Base-by-base conservation (phyloP, 2,797 vertebrate genomes). In the Hyperoplus lanceolatus region DNA sequence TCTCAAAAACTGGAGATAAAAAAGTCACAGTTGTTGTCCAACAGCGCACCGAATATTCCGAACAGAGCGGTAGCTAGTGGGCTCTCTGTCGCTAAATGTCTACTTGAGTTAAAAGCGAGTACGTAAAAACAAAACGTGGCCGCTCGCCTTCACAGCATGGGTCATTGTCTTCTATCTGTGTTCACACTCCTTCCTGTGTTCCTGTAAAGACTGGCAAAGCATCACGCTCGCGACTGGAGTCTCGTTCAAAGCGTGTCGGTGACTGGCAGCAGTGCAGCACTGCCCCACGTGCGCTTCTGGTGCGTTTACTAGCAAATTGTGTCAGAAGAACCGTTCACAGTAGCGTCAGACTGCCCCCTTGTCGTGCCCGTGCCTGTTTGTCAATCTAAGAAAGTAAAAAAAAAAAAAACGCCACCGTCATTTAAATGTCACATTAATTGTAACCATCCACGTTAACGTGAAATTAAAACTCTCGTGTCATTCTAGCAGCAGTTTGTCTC, bases 101-200 rank as follows among this genome's bases (percentile, higher is more conserved):
- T 29, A 29, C 29, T 29, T 16, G 18, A 49, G 70, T 61, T 51
- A 69, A 46, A 86, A 29, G 10, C 79, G 49, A n/a, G 41, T n/a
- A 18, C 38, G 4, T 7, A 53, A 29, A 76, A 38, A 58, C 49
- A 8, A 74, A 45, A 46, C 50, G 74, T 10, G 71, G n/a, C 48
- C 70, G 81, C 9, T n/a, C 8, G 45, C 57, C 60, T 29, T 62
- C 72, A 14, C 69, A 36, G 63, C 80, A 4, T 46, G 73, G 76
- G 55, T 87, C 93, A 91, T 90, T 88, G 85, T 89, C 84, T 82
- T 13, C 84, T 86, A 93, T 93, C 92, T 92, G 93, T 78, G 63
- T 70, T 55, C 8, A 55, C 77, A 39, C 80, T 73, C 84, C 92
- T 90, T 94, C 93, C 93, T 94, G 89, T 86, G 78, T 90, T 76